Percentiles rank a stretch among this genome's conserved stretches.
Evolutionary conservation across 2,113 vertebrate species (phyloP).

Genomic region (Vidua macroura): DNA sequence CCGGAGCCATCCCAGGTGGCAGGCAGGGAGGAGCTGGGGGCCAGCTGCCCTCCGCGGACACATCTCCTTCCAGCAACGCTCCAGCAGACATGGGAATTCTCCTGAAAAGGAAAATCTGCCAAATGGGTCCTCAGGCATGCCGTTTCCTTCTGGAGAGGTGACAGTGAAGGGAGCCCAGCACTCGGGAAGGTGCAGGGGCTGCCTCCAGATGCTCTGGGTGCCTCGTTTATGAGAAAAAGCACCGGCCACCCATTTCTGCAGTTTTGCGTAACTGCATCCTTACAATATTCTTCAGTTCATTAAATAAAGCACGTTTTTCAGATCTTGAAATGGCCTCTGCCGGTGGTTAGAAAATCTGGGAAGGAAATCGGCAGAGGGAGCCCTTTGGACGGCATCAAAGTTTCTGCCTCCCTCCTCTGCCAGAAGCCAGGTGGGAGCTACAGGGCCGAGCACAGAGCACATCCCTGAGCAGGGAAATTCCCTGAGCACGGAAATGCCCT

Average conservation of each 20-base stretch:
- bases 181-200: neutral
- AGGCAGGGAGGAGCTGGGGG: neutral
- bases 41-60: neutral
- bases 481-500: neutral
- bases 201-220: neutral
- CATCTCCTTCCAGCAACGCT: neutral
- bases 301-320: neutral
- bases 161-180: neutral
- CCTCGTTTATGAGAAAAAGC: neutral
- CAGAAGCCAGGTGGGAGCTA: neutral
- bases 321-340: neutral
- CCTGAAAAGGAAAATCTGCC: neutral
- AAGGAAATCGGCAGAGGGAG: neutral
- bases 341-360: rapidly evolving
- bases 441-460: rapidly evolving
- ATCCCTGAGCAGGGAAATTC: neutral
- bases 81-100: rapidly evolving
- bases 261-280: neutral
- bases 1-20: rapidly evolving
- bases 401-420: neutral
- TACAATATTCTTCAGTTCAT: neutral
- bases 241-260: rapidly evolving
- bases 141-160: rapidly evolving
- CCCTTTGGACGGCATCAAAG: neutral
- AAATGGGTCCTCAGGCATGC: rapidly evolving